Conservation (phyloP, 2,888 invertebrate genomes). For the Podabrus alpinus region DNA sequence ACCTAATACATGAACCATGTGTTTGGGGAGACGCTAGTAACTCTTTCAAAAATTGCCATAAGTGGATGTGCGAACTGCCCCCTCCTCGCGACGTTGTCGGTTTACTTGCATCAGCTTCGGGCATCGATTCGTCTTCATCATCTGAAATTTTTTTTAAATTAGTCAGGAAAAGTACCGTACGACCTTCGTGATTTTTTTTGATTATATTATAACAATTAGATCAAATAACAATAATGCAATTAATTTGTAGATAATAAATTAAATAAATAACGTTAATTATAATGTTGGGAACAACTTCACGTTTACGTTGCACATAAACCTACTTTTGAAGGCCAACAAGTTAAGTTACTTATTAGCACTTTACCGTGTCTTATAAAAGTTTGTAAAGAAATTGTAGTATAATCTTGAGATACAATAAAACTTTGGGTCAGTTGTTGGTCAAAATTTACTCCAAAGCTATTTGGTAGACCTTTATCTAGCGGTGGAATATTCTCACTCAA, state of each 20-base stretch:
- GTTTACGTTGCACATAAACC: conserved; percentile 33
- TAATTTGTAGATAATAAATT: conserved; percentile 16
- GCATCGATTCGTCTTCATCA: conserved; percentile 55
- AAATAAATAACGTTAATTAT: conserved; percentile 23
- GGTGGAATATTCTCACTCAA: no score
- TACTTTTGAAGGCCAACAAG: conserved; percentile 31
- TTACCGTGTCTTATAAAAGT: neutral
- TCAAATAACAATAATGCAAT: conserved; percentile 10
- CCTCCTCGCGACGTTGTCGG: conserved; percentile 47
- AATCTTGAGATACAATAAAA: no score
- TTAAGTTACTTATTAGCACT: conserved; percentile 11
- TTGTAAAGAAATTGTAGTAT: neutral
- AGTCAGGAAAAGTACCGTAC: neutral
- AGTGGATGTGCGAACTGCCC: conserved; percentile 87
- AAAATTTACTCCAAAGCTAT: no score
- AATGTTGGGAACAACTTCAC: conserved; percentile 23
- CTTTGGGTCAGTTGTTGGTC: no score
- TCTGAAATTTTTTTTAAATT: conserved; percentile 48
- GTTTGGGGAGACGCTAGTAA: conserved; percentile 85
- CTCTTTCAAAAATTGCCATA: conserved; percentile 99
- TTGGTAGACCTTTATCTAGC: no score
- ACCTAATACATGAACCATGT: conserved; percentile 94
- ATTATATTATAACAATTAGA: conserved; percentile 15
- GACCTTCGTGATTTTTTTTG: neutral
- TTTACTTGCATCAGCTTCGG: conserved; percentile 39